Base-by-base conservation (phyloP, 2,797 vertebrate species). In the Nothura maculosa region DNA sequence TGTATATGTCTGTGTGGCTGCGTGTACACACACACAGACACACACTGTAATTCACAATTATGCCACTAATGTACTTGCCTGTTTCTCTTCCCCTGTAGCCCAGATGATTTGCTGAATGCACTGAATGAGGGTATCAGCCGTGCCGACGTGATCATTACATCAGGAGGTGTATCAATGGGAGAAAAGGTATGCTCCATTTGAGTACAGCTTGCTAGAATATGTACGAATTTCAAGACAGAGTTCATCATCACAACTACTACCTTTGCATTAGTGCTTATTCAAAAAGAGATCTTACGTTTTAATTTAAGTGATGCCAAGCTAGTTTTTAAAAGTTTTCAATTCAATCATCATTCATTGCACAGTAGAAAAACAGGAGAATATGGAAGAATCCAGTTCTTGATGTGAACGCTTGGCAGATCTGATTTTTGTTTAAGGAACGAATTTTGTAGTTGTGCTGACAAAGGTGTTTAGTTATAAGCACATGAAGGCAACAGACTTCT, bases 121-220 rank as follows among this genome's bases (percentile, higher is more conserved):
- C 98, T 99, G 96, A 99, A 99, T 78, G 99, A 99, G 97, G 99
- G 99, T 93, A 99, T 99, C 97, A 99, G 99, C 96, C 99, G 99
- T 81, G 99, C 99, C 81, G 99, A 99, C 95, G 99, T 99, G 98
- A 99, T 99, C 98, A 99, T 99, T 98, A 99, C 99, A 89, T 99
- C 99, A 96, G 99, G 99, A 93, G 99, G 99, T 5, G 99, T 99
- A 93, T 99, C 99, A 85, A 99, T 99, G 99, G 99, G 99, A 83
- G 99, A 99, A 97, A 99, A 99, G 99, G 99, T 99, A 98, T 94
- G 97, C 79, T 84, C 77, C 81, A 83, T 83, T 90, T 86, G 81
- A 87, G 6, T 86, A 66, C 82, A 42, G 77, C 52, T 82, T 88
- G 16, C 70, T 90, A 27, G 38, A 80, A 28, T 73, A 22, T 77